phyloP scores from a whole-genome alignment of 2,888 invertebrate species.

The Bombyx huttoni region DNA sequence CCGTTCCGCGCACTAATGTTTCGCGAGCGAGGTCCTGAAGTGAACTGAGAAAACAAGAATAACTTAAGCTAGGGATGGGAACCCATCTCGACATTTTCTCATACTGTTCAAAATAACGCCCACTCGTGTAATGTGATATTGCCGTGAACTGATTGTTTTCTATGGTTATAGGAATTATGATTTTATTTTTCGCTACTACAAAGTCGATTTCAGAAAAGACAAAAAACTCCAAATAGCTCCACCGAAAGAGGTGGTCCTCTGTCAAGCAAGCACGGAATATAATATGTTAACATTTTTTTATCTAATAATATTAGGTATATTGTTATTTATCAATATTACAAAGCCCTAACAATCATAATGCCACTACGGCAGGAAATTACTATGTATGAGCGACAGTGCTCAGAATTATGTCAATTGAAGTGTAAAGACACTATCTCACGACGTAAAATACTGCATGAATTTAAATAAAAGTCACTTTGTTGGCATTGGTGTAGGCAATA shows the following conservation, averaged over 20 bases:
- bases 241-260: too few relatives aligned
- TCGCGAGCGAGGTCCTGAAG: neutral
- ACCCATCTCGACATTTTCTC: neutral
- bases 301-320: neutral
- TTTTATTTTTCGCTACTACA: too few relatives aligned
- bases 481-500: neutral
- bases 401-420: constrained; percentile 1
- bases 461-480: neutral
- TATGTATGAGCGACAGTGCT: neutral
- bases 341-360: neutral
- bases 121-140: neutral
- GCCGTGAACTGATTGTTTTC: neutral
- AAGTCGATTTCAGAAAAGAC: too few relatives aligned
- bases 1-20: neutral
- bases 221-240: too few relatives aligned
- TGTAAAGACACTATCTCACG: neutral
- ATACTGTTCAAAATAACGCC: neutral
- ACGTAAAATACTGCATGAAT: neutral
- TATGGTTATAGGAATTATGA: neutral
- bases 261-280: too few relatives aligned
- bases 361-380: neutral
- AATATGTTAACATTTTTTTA: too few relatives aligned
- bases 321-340: neutral
- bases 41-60: neutral
- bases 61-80: neutral